Conservation (phyloP, 1,140 invertebrate species). For the Macrostomum lignano region DNA sequence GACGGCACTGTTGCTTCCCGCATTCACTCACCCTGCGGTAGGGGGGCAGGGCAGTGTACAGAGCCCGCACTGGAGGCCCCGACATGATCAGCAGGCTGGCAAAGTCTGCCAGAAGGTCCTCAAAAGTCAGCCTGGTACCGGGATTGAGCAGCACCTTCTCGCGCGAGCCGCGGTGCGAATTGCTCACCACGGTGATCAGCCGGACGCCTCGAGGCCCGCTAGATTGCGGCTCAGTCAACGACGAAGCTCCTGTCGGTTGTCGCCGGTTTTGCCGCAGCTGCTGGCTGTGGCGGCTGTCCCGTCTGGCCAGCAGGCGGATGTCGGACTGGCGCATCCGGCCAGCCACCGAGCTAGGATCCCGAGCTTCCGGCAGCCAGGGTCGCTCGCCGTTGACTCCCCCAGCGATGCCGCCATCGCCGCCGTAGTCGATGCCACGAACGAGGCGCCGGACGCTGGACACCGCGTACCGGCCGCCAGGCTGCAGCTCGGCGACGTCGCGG, state of each 20-base stretch:
- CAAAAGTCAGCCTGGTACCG: conserved; percentile 62
- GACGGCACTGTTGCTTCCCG: no score
- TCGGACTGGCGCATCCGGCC: conserved; percentile 7
- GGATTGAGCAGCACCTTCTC: conserved; percentile 41
- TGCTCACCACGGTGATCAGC: conserved; percentile 17
- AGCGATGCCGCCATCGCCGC: conserved; percentile 4
- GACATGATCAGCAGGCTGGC: conserved; percentile 12
- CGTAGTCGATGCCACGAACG: conserved; percentile 10
- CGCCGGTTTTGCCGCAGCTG: conserved; percentile 2
- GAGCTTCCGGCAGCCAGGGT: no score
- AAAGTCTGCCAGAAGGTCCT: conserved; percentile 58
- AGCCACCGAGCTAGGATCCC: background rate
- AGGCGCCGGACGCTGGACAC: conserved; percentile 53
- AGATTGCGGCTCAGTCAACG: no score
- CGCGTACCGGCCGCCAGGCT: conserved; percentile 61
- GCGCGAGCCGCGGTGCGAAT: conserved; percentile 12
- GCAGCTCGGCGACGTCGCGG: conserved; percentile 49
- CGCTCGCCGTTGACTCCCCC: no score
- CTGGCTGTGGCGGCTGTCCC: no score
- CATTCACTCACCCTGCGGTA: conserved; percentile 12
- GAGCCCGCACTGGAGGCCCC: conserved; percentile 11
- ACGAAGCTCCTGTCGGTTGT: conserved; percentile 4
- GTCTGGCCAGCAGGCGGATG: background rate
- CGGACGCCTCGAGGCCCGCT: conserved; percentile 1
- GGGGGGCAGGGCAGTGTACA: conserved; percentile 14